Percentiles rank a stretch among this genome's conserved stretches.
These are phyloP conservation scores for Sebastes fasciatus DNA, from an alignment of 2,113 vertebrate genomes.

Conservation along the genomic window DNA sequence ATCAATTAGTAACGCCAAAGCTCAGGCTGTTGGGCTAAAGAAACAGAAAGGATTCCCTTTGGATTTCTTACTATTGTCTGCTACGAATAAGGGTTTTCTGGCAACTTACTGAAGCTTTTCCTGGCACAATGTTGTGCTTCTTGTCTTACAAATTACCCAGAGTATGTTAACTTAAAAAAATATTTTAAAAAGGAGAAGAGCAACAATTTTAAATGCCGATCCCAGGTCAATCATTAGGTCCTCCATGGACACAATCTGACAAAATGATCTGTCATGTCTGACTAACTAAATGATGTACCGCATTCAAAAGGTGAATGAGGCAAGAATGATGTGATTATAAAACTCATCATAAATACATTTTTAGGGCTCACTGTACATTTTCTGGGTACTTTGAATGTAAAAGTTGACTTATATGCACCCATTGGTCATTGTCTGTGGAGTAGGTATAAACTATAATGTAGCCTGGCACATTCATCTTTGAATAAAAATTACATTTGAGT, in stretches of 20 bases:
- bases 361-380: not conserved
- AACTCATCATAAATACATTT: not conserved
- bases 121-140: conserved; percentile 9
- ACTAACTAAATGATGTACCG: not conserved
- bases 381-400: not conserved
- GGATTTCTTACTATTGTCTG: conserved; percentile 7
- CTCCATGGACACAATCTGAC: conserved; percentile 14
- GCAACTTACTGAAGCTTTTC: conserved; percentile 21
- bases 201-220: not conserved
- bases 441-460: not conserved
- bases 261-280: not conserved
- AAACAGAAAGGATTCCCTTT: conserved; percentile 26
- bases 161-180: not conserved
- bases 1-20: conserved; percentile 42
- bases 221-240: not conserved
- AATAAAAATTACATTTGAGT: conserved; percentile 29
- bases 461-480: not conserved
- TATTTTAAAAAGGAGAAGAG: conserved; percentile 24
- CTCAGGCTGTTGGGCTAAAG: conserved; percentile 2
- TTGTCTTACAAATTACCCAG: conserved; percentile 13
- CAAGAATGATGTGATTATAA: not conserved
- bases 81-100: not conserved
- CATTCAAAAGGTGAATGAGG: not conserved
- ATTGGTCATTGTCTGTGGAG: not conserved
- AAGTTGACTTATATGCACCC: not conserved